Evolutionary conservation across 2,888 invertebrate genomes (phyloP).

Genomic region (Chrysotoxum bicinctum): DNA sequence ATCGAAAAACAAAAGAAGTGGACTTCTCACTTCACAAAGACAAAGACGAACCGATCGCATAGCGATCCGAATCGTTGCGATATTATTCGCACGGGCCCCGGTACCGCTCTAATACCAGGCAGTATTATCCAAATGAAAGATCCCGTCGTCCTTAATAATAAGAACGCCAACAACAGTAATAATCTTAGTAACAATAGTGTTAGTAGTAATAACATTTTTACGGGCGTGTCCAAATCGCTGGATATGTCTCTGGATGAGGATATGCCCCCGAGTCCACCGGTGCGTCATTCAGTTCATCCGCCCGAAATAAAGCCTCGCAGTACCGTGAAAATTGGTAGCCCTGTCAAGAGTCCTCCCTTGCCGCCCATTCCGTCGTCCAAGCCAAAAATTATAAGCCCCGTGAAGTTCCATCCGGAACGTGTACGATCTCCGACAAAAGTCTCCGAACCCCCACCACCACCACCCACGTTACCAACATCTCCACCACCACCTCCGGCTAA

Average conservation of each 20-base stretch:
- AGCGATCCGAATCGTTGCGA: constrained; percentile 85
- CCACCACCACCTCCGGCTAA: constrained; percentile 76
- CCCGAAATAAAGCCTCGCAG: constrained; percentile 81
- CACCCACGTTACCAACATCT: constrained; percentile 65
- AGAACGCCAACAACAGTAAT: constrained; percentile 62
- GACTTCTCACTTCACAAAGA: constrained; percentile 94
- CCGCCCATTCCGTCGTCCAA: constrained; percentile 81
- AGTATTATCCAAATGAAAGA: constrained; percentile 78
- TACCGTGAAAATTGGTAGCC: constrained; percentile 79
- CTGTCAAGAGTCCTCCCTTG: constrained; percentile 80
- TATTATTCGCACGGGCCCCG: constrained; percentile 82
- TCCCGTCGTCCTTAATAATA: constrained; percentile 50
- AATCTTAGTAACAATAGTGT: constrained; percentile 66
- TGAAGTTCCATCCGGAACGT: constrained; percentile 79
- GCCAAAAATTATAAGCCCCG: constrained; percentile 80
- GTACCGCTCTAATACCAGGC: constrained; percentile 82
- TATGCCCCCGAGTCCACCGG: constrained; percentile 79
- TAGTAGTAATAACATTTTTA: constrained; percentile 59
- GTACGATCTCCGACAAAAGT: constrained; percentile 79
- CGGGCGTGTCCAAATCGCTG: constrained; percentile 59
- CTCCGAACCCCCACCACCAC: constrained; percentile 76
- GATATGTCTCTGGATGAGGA: constrained; percentile 73
- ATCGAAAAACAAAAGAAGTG: constrained; percentile 96
- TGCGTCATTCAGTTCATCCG: constrained; percentile 78
- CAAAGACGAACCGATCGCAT: constrained; percentile 85